A percentile compares a stretch with the other conserved stretches of the same genome.
These are phyloP conservation scores for Tichodroma muraria DNA, from an alignment of 2,113 vertebrate species.

Conservation along the genomic window DNA sequence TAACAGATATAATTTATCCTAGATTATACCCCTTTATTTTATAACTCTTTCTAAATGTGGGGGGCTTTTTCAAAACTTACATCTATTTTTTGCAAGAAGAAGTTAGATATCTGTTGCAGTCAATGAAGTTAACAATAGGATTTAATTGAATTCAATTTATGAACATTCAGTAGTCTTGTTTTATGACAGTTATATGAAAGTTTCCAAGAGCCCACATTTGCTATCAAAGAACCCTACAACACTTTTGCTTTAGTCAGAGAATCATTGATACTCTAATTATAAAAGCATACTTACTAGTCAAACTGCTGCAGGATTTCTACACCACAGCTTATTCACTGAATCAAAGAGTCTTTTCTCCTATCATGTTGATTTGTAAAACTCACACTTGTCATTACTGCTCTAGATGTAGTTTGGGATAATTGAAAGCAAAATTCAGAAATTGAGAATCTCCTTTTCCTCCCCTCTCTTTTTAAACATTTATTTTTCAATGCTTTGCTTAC, in stretches of 20 bases:
- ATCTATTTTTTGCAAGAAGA: background rate
- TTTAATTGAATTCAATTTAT: background rate
- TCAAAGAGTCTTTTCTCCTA: conserved; percentile 18
- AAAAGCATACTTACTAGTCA: conserved; percentile 38
- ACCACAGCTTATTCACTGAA: conserved; percentile 44
- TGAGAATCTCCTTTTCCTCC: conserved; percentile 21
- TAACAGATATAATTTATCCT: background rate
- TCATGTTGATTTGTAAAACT: conserved; percentile 27
- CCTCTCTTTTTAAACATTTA: conserved; percentile 26
- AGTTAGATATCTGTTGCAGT: background rate
- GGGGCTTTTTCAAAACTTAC: background rate
- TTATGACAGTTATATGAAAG: background rate
- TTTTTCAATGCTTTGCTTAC: conserved; percentile 54
- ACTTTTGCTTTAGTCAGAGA: background rate
- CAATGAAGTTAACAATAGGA: background rate
- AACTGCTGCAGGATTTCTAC: conserved; percentile 34
- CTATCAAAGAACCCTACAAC: background rate
- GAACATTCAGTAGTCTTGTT: background rate
- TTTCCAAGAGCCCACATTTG: background rate
- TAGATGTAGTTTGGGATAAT: conserved; percentile 34
- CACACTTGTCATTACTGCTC: conserved; percentile 4
- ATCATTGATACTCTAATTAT: conserved; percentile 30
- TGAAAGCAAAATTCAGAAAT: conserved; percentile 54
- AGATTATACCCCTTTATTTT: background rate
- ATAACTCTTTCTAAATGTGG: background rate